Percentiles rank a stretch among this genome's conserved stretches.
These are phyloP conservation scores for Liodrosophila aerea DNA, from an alignment of 2,888 invertebrate genomes.

Conservation along the genomic window DNA sequence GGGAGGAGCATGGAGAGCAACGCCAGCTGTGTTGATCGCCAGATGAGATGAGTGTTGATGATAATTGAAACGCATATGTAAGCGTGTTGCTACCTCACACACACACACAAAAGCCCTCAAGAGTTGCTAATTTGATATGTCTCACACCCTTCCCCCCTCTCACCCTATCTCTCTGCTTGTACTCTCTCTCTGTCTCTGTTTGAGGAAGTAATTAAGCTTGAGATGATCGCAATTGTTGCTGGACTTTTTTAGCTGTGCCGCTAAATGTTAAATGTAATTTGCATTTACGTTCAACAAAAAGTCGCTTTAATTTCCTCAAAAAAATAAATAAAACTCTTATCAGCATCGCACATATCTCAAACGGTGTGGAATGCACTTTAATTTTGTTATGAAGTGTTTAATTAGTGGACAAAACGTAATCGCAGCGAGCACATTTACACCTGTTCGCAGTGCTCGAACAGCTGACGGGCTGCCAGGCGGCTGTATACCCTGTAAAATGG, in stretches of 20 bases:
- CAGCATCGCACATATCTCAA: conserved; percentile 32
- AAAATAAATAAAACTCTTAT: conserved; percentile 15
- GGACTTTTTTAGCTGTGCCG: conserved; percentile 8
- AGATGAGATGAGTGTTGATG: conserved; percentile 43
- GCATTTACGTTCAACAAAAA: conserved; percentile 33
- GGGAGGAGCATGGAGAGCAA: no score
- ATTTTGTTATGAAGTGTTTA: conserved; percentile 30
- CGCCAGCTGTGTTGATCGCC: conserved; percentile 13
- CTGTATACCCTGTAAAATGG: conserved; percentile 7
- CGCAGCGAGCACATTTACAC: conserved; percentile 13
- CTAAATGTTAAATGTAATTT: conserved; percentile 42
- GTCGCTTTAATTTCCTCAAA: conserved; percentile 36
- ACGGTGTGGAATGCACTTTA: conserved; percentile 23
- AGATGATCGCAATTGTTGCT: conserved; percentile 33
- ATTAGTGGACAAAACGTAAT: conserved; percentile 25
- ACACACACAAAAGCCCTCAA: conserved; percentile 11
- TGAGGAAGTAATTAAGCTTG: conserved; percentile 47
- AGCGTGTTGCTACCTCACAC: conserved; percentile 25
- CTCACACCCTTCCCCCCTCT: neutral
- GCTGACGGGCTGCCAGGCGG: neutral
- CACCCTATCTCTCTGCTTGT: neutral
- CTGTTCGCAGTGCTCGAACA: conserved; percentile 8
- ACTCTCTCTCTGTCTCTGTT: conserved; percentile 8
- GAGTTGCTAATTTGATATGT: conserved; percentile 19
- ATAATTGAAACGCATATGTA: conserved; percentile 67